These are phyloP conservation scores for Erythrolamprus reginae DNA, from an alignment of 2,113 vertebrate species.

Conservation along the genomic window DNA sequence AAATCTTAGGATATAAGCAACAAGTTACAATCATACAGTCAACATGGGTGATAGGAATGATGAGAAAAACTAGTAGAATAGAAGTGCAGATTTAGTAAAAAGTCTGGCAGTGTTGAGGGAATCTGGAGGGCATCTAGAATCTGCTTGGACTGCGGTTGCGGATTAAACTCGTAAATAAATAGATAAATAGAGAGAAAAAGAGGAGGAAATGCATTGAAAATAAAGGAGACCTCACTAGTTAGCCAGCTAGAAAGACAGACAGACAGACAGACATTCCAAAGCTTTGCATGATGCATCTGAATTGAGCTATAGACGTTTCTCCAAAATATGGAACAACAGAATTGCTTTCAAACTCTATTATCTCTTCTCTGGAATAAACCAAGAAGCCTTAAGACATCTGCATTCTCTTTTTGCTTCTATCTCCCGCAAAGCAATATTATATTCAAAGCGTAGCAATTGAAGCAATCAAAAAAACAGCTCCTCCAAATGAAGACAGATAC, in stretches of 20 bases:
- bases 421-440: conserved; percentile 24
- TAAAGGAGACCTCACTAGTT: neutral
- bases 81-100: too few species aligned
- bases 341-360: neutral
- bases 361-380: conserved; percentile 19
- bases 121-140: neutral
- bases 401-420: conserved; percentile 30
- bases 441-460: conserved; percentile 8
- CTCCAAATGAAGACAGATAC: neutral
- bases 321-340: conserved; percentile 4
- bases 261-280: neutral
- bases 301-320: neutral
- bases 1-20: too few species aligned
- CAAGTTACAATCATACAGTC: too few species aligned
- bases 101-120: too few species aligned
- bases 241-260: too few species aligned
- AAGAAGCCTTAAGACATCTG: neutral
- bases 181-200: neutral
- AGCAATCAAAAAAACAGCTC: conserved; percentile 27
- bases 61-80: too few species aligned
- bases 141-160: neutral
- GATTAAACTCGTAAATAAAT: neutral
- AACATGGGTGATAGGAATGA: too few species aligned
- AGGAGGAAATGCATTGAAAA: neutral
- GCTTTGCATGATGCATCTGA: neutral